These are phyloP conservation scores for Drosophila yakuba DNA, from an alignment of 1,140 invertebrate genomes.

Conservation along the genomic window DNA sequence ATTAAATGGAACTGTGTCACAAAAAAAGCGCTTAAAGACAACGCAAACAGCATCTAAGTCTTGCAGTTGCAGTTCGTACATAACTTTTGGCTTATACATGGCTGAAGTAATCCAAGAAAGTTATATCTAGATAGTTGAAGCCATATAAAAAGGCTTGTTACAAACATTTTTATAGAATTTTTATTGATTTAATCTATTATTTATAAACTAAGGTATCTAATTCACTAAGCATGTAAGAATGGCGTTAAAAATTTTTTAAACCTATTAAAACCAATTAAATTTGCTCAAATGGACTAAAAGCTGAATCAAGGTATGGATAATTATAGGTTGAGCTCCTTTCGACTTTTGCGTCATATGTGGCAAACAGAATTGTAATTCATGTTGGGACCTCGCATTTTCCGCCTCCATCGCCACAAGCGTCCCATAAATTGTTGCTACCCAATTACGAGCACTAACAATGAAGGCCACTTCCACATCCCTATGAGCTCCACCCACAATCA, in stretches of 20 bases:
- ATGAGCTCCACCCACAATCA: neutral
- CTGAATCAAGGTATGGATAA: too few relatives aligned
- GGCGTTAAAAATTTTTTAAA: too few relatives aligned
- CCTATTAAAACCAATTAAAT: neutral
- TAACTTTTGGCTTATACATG: conserved; percentile 1
- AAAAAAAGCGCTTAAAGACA: conserved; percentile 56
- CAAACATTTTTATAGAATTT: too few relatives aligned
- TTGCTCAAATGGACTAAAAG: neutral
- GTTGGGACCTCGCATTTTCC: conserved; percentile 19
- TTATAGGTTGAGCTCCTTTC: conserved; percentile 30
- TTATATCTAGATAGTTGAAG: too few relatives aligned
- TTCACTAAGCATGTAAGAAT: too few relatives aligned
- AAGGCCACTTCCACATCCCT: conserved; percentile 11
- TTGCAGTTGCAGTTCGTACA: neutral
- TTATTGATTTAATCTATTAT: too few relatives aligned
- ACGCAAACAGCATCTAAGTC: conserved; percentile 21
- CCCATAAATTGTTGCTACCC: conserved; percentile 83
- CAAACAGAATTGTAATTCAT: conserved; percentile 68
- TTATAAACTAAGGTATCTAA: too few relatives aligned
- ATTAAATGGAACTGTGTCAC: conserved; percentile 82
- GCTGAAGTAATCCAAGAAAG: neutral
- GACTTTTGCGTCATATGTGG: conserved; percentile 63
- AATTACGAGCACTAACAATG: conserved; percentile 82
- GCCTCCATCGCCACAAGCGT: conserved; percentile 25
- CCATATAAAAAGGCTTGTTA: too few relatives aligned